phyloP scores from a whole-genome alignment of 2,113 vertebrate species.

The Misgurnus anguillicaudatus region DNA sequence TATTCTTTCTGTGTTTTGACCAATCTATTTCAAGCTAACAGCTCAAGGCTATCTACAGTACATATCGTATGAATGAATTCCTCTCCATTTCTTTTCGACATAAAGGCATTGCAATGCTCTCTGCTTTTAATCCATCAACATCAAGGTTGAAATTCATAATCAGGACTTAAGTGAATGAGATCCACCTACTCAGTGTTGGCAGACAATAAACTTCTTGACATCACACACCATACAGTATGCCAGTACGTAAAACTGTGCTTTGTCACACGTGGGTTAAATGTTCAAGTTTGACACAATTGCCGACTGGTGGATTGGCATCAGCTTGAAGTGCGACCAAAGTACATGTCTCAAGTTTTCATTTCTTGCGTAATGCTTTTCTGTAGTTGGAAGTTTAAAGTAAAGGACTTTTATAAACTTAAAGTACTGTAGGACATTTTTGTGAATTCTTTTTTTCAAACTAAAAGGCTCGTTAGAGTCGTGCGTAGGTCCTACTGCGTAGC shows the following conservation, averaged over 20 bases:
- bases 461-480: no score
- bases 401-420: no score
- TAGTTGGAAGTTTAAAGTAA: no score
- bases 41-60: neutral
- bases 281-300: no score
- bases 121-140: neutral
- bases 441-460: no score
- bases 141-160: neutral
- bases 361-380: no score
- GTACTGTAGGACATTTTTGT: no score
- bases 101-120: neutral
- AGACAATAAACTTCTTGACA: neutral
- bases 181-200: neutral
- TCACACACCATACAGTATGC: neutral
- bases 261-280: conserved; percentile 1
- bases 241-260: neutral
- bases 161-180: neutral
- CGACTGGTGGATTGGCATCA: no score
- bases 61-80: neutral
- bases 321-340: no score
- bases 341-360: no score
- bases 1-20: neutral
- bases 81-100: neutral
- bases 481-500: no score
- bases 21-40: neutral